phyloP scores from a whole-genome alignment of 2,113 vertebrate species.

The Orientallactaga bullata region DNA sequence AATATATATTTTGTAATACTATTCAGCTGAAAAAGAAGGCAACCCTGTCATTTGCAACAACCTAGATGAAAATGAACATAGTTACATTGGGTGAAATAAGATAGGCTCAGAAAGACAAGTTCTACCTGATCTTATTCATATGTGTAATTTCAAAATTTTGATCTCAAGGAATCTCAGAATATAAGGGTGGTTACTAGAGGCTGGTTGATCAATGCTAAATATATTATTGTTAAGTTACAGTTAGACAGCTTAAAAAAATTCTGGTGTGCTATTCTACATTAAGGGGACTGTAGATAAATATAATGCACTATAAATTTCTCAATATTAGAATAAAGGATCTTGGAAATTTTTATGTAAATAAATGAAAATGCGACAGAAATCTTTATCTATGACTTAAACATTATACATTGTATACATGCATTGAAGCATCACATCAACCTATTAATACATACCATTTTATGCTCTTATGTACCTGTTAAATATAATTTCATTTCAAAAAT shows the following conservation, averaged over 20 bases:
- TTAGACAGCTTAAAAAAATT: neutral
- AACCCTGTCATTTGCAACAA: neutral
- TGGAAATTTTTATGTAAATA: neutral
- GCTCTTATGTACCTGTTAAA: neutral
- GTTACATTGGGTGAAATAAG: neutral
- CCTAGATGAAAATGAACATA: neutral
- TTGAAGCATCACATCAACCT: neutral
- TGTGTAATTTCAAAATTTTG: neutral
- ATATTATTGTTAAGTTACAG: neutral
- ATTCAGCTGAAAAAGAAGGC: neutral
- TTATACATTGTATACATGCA: neutral
- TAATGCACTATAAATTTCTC: neutral
- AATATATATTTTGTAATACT: neutral
- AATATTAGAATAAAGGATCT: neutral
- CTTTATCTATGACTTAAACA: neutral
- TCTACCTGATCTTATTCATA: neutral
- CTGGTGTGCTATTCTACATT: neutral
- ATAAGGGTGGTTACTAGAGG: neutral
- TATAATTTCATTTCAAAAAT: constrained; percentile 23
- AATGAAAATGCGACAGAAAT: neutral
- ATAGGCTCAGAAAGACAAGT: neutral
- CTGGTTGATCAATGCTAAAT: neutral
- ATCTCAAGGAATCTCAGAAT: neutral
- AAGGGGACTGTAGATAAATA: neutral
- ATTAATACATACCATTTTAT: neutral